Base-by-base conservation (phyloP, 2,113 vertebrate species). In the Triplophysa tibetana region DNA sequence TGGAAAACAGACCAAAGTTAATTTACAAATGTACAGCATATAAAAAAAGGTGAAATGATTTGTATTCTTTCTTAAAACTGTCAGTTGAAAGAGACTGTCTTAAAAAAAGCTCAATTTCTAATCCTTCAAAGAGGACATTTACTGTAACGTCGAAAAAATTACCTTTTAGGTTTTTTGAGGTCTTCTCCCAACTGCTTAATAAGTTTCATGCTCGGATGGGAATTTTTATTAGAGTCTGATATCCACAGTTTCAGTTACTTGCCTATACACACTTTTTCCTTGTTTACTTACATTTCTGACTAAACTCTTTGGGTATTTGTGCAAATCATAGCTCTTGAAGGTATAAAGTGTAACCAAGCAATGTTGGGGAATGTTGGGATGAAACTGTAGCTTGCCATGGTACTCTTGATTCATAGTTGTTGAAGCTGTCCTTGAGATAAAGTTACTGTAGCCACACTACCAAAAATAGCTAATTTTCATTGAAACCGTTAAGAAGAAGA, bases 181-280 rank as follows among this genome's bases (percentile, higher is more conserved):
- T 70, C 70, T 79, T 76, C 72, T 79, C 72, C 60, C 50, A 73
- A 79, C 76, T 41, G 41, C 52, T 77, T 82, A 84, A 84, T 79
- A 75, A 76, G 58, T 76, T 76, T 84, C 68, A 84, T 68, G 77
- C 83, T 77, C 82, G 70, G 19, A 69, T 54, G 65, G 50, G 43
- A 79, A 79, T 75, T 76, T n/a, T 61, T 82, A 82, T 84, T 84
- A 79, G 60, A 65, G 79, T 81, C 75, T 72, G 12, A 80, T 61
- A 65, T 41, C 45, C 67, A 82, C 24, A 75, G 45, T 75, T 73
- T 62, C 4, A 13, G 52, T 68, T 50, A 61, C 41, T 54, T 62
- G 60, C 64, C 26, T 65, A n/a, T n/a, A 45, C 63, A 67, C 62
- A 9, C 3, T 45, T 62, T 68, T 52, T 48, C 1, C 17, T 41